Evolutionary conservation across 2,888 invertebrate genomes (phyloP).

Genomic region (Cheilosia vulpina): DNA sequence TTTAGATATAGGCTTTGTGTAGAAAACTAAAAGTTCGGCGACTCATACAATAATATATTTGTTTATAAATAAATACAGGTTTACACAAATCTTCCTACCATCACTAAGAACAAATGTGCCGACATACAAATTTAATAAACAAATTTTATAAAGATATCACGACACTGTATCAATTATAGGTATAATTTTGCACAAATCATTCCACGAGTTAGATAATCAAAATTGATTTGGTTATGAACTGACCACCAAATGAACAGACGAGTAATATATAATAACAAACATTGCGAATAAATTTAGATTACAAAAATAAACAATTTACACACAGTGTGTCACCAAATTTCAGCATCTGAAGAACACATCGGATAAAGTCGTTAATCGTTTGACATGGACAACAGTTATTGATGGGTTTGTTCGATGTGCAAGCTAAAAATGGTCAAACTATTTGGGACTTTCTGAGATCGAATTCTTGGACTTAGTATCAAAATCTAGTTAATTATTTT

Average conservation of each 20-base stretch:
- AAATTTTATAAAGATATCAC: background rate
- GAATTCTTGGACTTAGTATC: too few relatives aligned
- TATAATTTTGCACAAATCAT: background rate
- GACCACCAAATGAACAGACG: constrained; percentile 9
- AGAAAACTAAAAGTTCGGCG: too few relatives aligned
- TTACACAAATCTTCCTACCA: constrained; percentile 47
- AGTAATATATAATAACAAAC: constrained; percentile 36
- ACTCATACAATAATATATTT: too few relatives aligned
- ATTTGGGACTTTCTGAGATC: background rate
- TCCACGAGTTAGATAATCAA: background rate
- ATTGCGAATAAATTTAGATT: constrained; percentile 17
- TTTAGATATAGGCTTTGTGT: background rate
- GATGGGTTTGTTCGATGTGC: constrained; percentile 5
- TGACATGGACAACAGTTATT: constrained; percentile 3
- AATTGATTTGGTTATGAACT: constrained; percentile 16
- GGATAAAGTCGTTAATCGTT: background rate
- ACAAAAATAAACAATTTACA: background rate
- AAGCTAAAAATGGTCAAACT: background rate
- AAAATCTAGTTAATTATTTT: too few relatives aligned
- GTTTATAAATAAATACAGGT: background rate
- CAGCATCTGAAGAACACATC: background rate
- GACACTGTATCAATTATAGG: constrained; percentile 1
- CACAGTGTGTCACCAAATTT: constrained; percentile 17
- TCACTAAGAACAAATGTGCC: constrained; percentile 43
- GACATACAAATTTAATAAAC: constrained; percentile 7